Percentiles rank a stretch among this genome's conserved stretches.
Evolutionary conservation across 2,113 vertebrate genomes (phyloP).

Genomic region (Macaca nemestrina): DNA sequence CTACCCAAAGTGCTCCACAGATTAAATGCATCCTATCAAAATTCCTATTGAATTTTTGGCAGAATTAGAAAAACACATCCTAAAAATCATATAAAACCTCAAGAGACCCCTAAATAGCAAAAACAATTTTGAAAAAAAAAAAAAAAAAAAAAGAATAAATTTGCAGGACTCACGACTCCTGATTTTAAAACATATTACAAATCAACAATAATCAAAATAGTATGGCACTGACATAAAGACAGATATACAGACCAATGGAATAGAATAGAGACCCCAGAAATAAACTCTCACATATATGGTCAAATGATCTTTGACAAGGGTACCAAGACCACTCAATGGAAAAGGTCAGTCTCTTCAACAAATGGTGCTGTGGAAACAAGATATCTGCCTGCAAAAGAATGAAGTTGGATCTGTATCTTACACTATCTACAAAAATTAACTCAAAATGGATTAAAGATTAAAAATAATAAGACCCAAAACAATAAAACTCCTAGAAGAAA

Average conservation of each 20-base stretch:
- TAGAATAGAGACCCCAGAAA: neutral
- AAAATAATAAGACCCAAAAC: neutral
- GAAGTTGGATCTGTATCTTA: neutral
- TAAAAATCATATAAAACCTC: neutral
- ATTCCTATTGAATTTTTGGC: neutral
- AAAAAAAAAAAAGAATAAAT: neutral
- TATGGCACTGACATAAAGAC: neutral
- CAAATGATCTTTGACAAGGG: neutral
- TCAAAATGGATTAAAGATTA: neutral
- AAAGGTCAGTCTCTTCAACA: neutral
- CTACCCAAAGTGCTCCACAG: neutral
- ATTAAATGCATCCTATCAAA: neutral
- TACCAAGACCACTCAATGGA: neutral
- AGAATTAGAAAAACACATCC: constrained; percentile 22
- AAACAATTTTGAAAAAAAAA: neutral
- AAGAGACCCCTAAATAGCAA: neutral
- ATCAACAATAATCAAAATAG: constrained; percentile 17
- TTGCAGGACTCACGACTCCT: neutral
- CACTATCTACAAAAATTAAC: neutral
- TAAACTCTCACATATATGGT: neutral
- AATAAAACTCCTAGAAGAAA: neutral
- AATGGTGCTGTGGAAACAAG: neutral
- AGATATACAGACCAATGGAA: neutral
- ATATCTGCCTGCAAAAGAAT: neutral
- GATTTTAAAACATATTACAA: neutral